These are phyloP conservation scores for Oreochromis mossambicus DNA, from an alignment of 2,797 vertebrate genomes.

Conservation along the genomic window DNA sequence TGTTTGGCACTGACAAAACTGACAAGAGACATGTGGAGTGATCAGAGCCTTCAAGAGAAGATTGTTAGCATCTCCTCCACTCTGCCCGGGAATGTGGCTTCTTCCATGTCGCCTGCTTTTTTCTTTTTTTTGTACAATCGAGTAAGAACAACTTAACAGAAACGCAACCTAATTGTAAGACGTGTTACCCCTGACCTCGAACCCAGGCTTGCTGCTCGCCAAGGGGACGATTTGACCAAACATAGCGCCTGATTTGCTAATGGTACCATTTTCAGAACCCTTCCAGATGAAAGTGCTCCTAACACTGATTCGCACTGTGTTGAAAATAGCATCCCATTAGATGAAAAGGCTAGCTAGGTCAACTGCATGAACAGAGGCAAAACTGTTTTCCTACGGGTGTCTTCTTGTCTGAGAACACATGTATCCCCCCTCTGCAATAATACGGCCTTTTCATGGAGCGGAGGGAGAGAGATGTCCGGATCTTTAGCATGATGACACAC, in stretches of 20 bases:
- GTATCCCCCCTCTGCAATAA: slow-evolving; percentile 39
- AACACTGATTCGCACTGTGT: slow-evolving; percentile 63
- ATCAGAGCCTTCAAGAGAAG: not conserved
- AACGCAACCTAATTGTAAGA: not conserved
- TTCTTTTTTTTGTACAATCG: not conserved
- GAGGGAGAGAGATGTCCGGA: slow-evolving; percentile 28
- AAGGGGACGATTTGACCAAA: not conserved
- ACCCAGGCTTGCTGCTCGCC: not conserved
- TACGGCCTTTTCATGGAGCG: slow-evolving; percentile 51
- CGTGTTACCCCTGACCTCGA: slow-evolving; percentile 12
- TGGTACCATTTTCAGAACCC: slow-evolving; percentile 45
- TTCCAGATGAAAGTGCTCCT: slow-evolving; percentile 22
- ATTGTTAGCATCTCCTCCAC: not conserved
- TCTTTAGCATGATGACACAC: slow-evolving; percentile 42
- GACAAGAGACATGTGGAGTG: not conserved
- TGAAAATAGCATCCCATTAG: slow-evolving; percentile 63
- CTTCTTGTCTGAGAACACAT: slow-evolving; percentile 49
- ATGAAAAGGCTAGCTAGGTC: slow-evolving; percentile 67
- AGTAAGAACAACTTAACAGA: not conserved
- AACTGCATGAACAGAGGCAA: slow-evolving; percentile 69
- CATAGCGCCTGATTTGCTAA: slow-evolving; percentile 16
- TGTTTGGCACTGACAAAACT: not conserved
- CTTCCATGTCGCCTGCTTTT: not conserved
- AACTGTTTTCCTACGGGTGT: slow-evolving; percentile 65
- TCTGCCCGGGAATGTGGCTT: not conserved